Conservation (phyloP, 2,888 invertebrate species). For the Cheilosia scutellata region DNA sequence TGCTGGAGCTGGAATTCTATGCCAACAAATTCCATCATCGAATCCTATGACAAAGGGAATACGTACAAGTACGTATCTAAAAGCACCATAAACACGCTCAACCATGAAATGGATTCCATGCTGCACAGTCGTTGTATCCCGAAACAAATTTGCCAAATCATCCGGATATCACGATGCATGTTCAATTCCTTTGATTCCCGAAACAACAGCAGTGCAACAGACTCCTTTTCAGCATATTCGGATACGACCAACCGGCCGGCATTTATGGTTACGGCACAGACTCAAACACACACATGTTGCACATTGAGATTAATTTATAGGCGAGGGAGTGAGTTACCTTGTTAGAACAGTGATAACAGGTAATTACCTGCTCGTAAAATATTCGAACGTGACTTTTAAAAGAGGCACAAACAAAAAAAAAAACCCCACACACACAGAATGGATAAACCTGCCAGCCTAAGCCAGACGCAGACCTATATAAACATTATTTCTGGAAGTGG, state of each 20-base stretch:
- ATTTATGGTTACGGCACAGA: neutral
- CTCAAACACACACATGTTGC: slow-evolving; percentile 47
- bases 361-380: slow-evolving; percentile 75
- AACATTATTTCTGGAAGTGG: slow-evolving; percentile 42
- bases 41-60: slow-evolving; percentile 6
- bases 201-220: slow-evolving; percentile 39
- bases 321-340: slow-evolving; percentile 70
- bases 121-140: slow-evolving; percentile 23
- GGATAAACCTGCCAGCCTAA: slow-evolving; percentile 34
- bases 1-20: neutral
- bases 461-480: neutral
- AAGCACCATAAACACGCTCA: slow-evolving; percentile 53
- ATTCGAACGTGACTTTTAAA: slow-evolving; percentile 69
- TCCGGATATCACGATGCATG: slow-evolving; percentile 75
- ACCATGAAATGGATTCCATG: slow-evolving; percentile 59
- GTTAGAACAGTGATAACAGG: slow-evolving; percentile 74
- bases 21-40: slow-evolving; percentile 21
- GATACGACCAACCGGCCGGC: neutral
- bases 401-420: slow-evolving; percentile 27
- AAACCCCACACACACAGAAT: slow-evolving; percentile 17
- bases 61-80: neutral
- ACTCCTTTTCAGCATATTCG: neutral
- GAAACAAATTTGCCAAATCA: slow-evolving; percentile 72
- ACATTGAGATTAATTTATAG: slow-evolving; percentile 46
- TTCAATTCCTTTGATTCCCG: slow-evolving; percentile 59